Evolutionary conservation across 2,888 invertebrate genomes (phyloP), one percentile per base, ranked within the genome.

Genomic region (Tryphoninae sp.): DNA sequence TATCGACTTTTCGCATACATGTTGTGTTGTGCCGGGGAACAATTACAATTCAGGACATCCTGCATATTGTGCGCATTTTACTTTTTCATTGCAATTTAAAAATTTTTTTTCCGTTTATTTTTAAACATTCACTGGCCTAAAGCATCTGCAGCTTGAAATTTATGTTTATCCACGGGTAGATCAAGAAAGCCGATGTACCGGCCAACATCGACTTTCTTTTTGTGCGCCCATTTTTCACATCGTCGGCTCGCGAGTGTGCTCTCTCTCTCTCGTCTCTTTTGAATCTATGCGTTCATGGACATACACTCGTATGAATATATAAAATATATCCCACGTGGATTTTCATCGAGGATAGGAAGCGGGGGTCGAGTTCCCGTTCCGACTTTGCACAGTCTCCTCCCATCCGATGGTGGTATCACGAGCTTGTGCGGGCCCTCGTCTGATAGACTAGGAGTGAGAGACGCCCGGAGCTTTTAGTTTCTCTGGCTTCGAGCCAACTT

Each of bases 391-490:
- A 16, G 8, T 2, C 55, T 1, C 55, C 55, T 19, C 19, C 16
- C 19, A 22, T 19, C 19, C 8, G 26, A 71, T 71, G 71, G 51
- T 58, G 73, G 58, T 69, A 75, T 71, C 78, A 61, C 59, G 42
- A 61, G 49, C 23, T 33, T 55, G 51, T 59, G 75, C 74, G n/a
- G 33, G 33, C 33, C 45, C 13, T 59, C 42, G 61, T 72, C 72
- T 75, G 71, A 78, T 67, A 71, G 73, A 74, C 71, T 61, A 42
- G n/a, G 45, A 68, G 62, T n/a, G 68, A 62, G 62, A 69, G 55
- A 19, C 71, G 67, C 71, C 61, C 42, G 40, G 61, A 68, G 75
- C 82, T 82, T 82, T 78, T 76, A 82, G 82, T 82, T 79, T 75
- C 67, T 68, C 82, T 82, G 82, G 82, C 82, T 67, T 26, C 45